Evolutionary conservation across 1,140 invertebrate species (phyloP), one percentile per base, ranked within the genome.

Genomic region (Popillia japonica): DNA sequence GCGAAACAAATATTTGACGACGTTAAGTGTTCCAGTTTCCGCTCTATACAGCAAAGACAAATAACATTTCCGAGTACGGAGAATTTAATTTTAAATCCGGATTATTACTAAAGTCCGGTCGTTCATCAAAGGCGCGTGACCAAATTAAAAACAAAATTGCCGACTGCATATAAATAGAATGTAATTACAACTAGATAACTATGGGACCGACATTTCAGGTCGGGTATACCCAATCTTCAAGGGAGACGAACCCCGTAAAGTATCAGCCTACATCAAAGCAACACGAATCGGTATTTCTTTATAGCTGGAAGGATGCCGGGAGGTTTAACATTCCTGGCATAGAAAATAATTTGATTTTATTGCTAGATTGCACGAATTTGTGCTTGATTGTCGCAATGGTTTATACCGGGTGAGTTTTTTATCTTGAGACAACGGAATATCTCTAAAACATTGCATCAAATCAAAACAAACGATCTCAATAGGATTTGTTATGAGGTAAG

Each of bases 21-120:
- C 61, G 61, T 68, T 68, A 68, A 68, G 61, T 68, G 61, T 22
- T 68, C 61, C 61, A 11, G 22, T 68, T 68, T 68, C 61, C 48
- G 20, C 22, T 23, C 61, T 20, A 22, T 68, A 27, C 61, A 7
- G 22, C 22, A 68, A 68, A 68, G 61, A 68, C 61, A 68, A 68
- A 68, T 68, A 34, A 68, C 61, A 22, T 68, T 68, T 68, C 22
- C 4, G 61, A 17, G 61, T 27, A 17, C 61, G 27, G 61, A 22
- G 61, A 68, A 68, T 68, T 68, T 68, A 68, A 68, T 68, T 68
- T 68, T 68, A 68, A 68, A 68, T 68, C 61, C 61, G 61, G 61
- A 68, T 68, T 68, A 68, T 68, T 68, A 22, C 61, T 20, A 14
- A 68, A 68, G 61, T 68, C 61, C 61, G 22, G 61, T 68, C 9